phyloP scores from a whole-genome alignment of 2,888 invertebrate species.

The Tetheella fluctuosa region DNA sequence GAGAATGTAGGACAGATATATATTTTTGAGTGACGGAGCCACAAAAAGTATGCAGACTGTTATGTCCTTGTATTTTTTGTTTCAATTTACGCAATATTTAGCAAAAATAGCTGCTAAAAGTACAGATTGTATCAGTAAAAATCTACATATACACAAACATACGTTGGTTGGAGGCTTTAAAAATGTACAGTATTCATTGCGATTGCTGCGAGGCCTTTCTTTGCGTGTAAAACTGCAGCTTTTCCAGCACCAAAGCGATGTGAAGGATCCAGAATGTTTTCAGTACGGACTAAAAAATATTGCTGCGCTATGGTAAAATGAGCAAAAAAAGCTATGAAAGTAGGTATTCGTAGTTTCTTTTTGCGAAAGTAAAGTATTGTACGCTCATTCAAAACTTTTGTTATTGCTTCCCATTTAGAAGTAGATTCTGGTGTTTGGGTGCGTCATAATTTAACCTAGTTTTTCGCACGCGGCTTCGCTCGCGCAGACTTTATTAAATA shows the following conservation, averaged over 20 bases:
- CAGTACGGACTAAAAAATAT: constrained; percentile 43
- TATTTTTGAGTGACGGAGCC: no score
- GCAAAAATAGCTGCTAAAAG: no score
- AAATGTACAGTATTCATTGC: constrained; percentile 36
- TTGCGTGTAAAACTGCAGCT: constrained; percentile 39
- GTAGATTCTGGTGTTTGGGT: background rate
- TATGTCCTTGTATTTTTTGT: no score
- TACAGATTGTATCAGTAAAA: no score
- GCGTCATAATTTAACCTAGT: no score
- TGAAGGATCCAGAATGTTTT: constrained; percentile 39
- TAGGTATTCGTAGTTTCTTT: constrained; percentile 19
- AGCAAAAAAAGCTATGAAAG: constrained; percentile 32
- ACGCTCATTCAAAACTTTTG: background rate
- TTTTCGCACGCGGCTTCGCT: no score
- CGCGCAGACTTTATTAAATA: no score
- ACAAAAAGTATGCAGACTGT: no score
- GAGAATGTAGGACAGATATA: no score
- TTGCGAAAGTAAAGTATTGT: background rate
- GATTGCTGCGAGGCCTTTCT: constrained; percentile 32
- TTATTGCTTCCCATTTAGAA: background rate
- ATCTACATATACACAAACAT: background rate
- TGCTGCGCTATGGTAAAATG: constrained; percentile 37
- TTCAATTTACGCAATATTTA: no score
- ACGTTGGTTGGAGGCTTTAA: constrained; percentile 17
- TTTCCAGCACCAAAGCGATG: constrained; percentile 36